These are phyloP conservation scores for Thomomys bottae DNA, from an alignment of 2,113 vertebrate species.

Conservation along the genomic window DNA sequence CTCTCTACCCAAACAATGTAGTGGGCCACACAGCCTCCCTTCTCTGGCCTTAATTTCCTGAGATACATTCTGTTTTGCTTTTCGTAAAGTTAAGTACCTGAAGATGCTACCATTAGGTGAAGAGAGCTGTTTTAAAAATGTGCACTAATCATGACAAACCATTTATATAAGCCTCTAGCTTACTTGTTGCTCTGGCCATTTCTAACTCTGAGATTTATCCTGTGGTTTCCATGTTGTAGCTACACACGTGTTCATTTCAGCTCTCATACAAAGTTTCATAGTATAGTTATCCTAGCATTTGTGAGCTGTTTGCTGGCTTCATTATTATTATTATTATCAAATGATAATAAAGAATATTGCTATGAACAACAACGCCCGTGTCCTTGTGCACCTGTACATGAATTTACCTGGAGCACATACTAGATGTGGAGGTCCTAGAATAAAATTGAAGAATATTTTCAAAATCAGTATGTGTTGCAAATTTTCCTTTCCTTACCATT, in stretches of 20 bases:
- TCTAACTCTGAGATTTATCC: neutral
- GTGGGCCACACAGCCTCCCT: neutral
- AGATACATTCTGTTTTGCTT: neutral
- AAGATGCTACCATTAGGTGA: neutral
- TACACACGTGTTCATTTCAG: conserved; percentile 22
- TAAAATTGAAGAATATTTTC: neutral
- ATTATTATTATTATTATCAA: neutral
- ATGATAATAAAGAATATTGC: neutral
- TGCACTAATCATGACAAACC: neutral
- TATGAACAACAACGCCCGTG: neutral
- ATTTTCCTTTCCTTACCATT: neutral
- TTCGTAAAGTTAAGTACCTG: neutral
- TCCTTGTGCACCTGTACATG: neutral
- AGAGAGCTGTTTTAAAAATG: neutral
- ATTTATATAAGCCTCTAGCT: neutral
- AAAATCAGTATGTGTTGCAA: neutral
- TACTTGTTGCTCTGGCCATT: neutral
- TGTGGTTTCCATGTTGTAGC: neutral
- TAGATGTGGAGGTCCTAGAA: neutral
- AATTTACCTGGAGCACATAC: neutral
- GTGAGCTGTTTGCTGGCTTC: neutral
- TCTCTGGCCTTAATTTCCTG: neutral
- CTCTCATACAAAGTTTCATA: neutral
- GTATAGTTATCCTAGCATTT: neutral
- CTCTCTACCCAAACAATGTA: neutral